Evolutionary conservation across 2,888 invertebrate genomes (phyloP), one percentile per base, ranked within the genome.

Genomic region (Zeuzera pyrina): DNA sequence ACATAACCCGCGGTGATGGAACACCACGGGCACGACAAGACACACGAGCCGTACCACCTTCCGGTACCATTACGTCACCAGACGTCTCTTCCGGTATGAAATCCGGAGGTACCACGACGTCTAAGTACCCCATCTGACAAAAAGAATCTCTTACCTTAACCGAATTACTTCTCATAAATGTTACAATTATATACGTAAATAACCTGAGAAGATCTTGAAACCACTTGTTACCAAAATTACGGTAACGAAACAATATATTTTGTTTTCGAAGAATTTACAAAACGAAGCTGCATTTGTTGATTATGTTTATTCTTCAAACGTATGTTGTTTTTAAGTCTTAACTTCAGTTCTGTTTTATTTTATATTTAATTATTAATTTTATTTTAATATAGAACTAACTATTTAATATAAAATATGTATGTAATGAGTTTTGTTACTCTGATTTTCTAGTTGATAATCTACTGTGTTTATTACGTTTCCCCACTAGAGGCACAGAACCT

Each of bases 101-200:
- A 69, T 95, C 94, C n/a, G 97, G 96, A 16, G 96, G 94, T 44
- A 95, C 90, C 14, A 94, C 92, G 31, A 96, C 94, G 45, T 94
- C 91, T 47, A 96, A 81, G 65, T 87, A 89, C 15, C 93, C 94
- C 76, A 93, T 90, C 95, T 94, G 77, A 6, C 73, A 76, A 33
- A 13, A 39, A 33, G 46, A 35, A 33, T 14, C 3, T 15, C n/a
- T n/a, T n/a, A n/a, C n/a, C n/a, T n/a, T n/a, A n/a, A n/a, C n/a
- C n/a, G 15, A 2, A 8, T 14, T 8, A 19, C n/a, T 26, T 13
- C 2, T n/a, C n/a, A 5, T 11, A 21, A 10, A 4, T 10, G 15
- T 15, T 15, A 5, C 16, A 11, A 11, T 25, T 25, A 12, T 31
- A 27, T 19, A 27, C 25, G n/a, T 2, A 22, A 7, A 24, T 2